phyloP scores from a whole-genome alignment of 1,140 invertebrate genomes.

The Calliphora vicina region DNA sequence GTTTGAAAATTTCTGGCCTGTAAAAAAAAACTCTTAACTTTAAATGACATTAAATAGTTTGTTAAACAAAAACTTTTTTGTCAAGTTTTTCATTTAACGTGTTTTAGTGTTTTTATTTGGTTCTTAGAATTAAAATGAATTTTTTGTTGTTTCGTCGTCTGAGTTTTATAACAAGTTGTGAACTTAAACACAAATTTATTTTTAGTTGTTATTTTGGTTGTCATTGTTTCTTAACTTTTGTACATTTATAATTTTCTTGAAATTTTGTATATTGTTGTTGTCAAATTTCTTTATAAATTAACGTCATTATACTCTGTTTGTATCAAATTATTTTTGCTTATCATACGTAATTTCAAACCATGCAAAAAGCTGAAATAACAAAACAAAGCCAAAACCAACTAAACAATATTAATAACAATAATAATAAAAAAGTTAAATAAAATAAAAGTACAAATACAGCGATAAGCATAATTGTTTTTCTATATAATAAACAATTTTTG shows the following conservation, averaged over 20 bases:
- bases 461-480: neutral
- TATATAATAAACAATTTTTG: neutral
- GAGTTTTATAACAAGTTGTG: neutral
- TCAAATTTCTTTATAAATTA: neutral
- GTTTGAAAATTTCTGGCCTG: too few species aligned
- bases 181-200: neutral
- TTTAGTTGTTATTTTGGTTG: too few species aligned
- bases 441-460: neutral
- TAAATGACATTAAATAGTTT: neutral
- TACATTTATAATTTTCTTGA: neutral
- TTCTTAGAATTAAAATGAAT: conserved; percentile 5
- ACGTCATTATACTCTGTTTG: neutral
- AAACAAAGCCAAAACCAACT: neutral
- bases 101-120: conserved; percentile 28
- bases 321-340: conserved; percentile 8
- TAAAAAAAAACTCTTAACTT: neutral
- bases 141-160: neutral
- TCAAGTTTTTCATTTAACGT: neutral
- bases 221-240: too few species aligned
- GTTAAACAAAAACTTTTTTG: neutral
- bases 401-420: neutral
- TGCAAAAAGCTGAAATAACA: neutral
- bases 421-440: neutral
- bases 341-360: conserved; percentile 11
- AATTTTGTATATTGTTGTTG: neutral